phyloP scores from a whole-genome alignment of 2,113 vertebrate species.

The Pachypanchax playfairii region DNA sequence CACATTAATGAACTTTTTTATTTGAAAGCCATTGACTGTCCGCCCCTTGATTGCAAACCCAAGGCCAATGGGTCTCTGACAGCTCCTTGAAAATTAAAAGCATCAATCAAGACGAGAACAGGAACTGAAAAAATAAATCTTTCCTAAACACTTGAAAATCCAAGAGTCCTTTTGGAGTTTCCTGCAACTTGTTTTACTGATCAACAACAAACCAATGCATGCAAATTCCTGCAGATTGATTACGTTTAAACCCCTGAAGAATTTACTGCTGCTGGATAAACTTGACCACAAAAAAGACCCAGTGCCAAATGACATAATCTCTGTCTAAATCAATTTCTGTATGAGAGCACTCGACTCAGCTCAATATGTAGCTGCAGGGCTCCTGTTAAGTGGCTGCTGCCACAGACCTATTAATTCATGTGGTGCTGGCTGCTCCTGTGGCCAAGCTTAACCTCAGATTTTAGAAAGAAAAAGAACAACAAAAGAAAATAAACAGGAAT shows the following conservation, averaged over 20 bases:
- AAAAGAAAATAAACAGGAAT: no score
- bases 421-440: constrained; percentile 46
- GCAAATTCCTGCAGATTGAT: no score
- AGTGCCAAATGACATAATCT: constrained; percentile 69
- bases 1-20: constrained; percentile 73
- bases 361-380: constrained; percentile 73
- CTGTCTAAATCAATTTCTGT: constrained; percentile 72
- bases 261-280: constrained; percentile 39
- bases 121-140: constrained; percentile 22
- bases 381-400: constrained; percentile 69
- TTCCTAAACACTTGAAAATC: not conserved
- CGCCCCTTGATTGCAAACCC: constrained; percentile 64
- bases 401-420: constrained; percentile 71
- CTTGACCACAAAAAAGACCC: constrained; percentile 48
- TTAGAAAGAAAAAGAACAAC: constrained; percentile 9
- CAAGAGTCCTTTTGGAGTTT: not conserved
- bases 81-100: constrained; percentile 74
- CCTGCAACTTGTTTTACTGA: no score
- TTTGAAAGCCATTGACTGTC: constrained; percentile 68
- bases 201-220: no score
- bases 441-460: constrained; percentile 39
- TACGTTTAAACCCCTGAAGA: no score
- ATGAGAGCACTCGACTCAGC: constrained; percentile 70
- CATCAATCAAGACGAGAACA: constrained; percentile 65
- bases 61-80: constrained; percentile 55